Evolutionary conservation across 2,888 invertebrate species (phyloP).

Genomic region (Blastobasis adustella): DNA sequence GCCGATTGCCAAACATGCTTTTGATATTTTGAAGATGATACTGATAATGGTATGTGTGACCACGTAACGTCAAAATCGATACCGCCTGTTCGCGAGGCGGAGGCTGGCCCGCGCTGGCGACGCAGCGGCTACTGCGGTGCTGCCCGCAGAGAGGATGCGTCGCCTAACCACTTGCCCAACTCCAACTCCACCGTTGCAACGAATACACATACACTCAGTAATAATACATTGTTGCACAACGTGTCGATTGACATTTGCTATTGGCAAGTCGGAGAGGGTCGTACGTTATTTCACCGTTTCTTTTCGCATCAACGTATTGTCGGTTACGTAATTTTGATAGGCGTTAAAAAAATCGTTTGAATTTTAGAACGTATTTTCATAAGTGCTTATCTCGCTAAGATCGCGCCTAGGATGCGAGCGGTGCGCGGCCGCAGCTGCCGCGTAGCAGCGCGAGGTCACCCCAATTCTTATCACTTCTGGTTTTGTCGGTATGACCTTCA

Average conservation of each 20-base stretch:
- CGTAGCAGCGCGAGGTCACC: slow-evolving; percentile 52
- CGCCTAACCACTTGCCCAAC: slow-evolving; percentile 41
- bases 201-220: slow-evolving; percentile 49
- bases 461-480: slow-evolving; percentile 55
- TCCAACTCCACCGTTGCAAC: slow-evolving; percentile 36
- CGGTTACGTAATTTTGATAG: neutral
- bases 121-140: neutral
- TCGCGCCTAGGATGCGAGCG: neutral
- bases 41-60: neutral
- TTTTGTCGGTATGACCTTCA: slow-evolving; percentile 56
- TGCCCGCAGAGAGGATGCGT: no score
- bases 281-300: slow-evolving; percentile 30
- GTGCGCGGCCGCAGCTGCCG: slow-evolving; percentile 20
- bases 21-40: neutral
- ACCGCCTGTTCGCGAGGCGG: slow-evolving; percentile 19
- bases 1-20: neutral
- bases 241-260: slow-evolving; percentile 62
- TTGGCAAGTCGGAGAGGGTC: slow-evolving; percentile 28
- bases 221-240: slow-evolving; percentile 58
- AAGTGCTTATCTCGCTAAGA: neutral
- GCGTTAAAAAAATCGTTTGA: neutral
- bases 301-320: slow-evolving; percentile 15
- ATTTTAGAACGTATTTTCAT: neutral
- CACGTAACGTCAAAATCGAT: neutral
- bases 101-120: slow-evolving; percentile 28